These are phyloP conservation scores for Apodemus agrarius DNA, from an alignment of 2,797 vertebrate genomes.

Conservation along the genomic window DNA sequence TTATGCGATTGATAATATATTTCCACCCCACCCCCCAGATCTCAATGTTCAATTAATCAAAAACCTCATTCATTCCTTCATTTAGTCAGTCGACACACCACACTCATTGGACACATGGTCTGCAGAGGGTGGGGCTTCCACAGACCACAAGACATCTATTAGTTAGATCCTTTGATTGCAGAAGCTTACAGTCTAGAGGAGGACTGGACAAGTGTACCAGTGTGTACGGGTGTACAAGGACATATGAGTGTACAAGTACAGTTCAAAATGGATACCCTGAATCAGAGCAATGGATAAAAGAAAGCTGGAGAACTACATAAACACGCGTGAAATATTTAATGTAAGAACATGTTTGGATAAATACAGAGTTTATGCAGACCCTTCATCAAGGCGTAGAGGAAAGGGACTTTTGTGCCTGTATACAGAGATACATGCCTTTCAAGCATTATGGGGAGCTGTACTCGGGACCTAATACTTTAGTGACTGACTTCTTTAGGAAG, in stretches of 20 bases:
- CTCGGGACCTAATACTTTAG: background rate
- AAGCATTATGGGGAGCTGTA: background rate
- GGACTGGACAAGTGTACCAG: background rate
- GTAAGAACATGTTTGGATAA: background rate
- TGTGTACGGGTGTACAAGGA: background rate
- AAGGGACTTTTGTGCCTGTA: background rate
- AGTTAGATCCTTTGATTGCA: background rate
- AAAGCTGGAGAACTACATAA: background rate
- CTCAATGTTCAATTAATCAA: background rate
- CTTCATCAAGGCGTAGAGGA: background rate
- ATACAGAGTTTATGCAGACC: background rate
- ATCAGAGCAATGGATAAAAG: background rate
- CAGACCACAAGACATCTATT: accelerated
- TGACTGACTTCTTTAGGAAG: background rate
- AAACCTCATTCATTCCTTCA: background rate
- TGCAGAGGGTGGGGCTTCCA: background rate
- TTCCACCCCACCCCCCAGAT: background rate
- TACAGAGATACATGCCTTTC: background rate
- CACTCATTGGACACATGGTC: background rate
- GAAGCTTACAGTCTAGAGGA: background rate
- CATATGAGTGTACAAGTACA: background rate
- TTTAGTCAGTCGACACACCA: background rate
- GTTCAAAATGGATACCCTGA: background rate
- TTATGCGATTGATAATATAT: conserved; percentile 13
- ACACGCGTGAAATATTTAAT: background rate